Conservation (phyloP, 2,797 vertebrate genomes). For the Neomorphus geoffroyi region DNA sequence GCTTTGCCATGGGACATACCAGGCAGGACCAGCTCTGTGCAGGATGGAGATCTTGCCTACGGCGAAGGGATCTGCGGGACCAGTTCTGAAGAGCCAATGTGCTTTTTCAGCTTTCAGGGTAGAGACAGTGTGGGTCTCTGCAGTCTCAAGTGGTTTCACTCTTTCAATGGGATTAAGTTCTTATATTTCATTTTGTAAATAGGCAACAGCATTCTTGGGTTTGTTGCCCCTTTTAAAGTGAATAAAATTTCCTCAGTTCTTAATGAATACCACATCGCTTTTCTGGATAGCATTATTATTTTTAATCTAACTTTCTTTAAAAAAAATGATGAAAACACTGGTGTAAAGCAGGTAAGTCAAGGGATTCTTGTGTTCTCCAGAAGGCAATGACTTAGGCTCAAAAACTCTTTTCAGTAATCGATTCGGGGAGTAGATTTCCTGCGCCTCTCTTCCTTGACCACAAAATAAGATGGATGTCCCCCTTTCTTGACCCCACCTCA, state of each 20-base stretch:
- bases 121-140: not conserved
- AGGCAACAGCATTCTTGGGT: not conserved
- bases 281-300: not conserved
- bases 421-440: not conserved
- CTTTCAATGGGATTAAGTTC: not conserved
- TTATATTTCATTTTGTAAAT: not conserved
- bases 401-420: constrained; percentile 21
- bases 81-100: not conserved
- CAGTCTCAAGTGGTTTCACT: not conserved
- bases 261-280: not conserved
- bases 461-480: not conserved
- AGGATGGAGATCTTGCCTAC: not conserved
- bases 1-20: not conserved
- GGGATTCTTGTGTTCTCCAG: not conserved
- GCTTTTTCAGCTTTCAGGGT: not conserved
- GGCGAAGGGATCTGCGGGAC: not conserved
- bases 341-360: not conserved
- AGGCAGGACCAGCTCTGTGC: not conserved
- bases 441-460: not conserved
- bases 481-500: not conserved
- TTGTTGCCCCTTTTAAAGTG: not conserved
- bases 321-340: not conserved
- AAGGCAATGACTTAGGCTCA: not conserved
- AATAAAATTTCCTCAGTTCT: not conserved
- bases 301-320: not conserved